phyloP scores from a whole-genome alignment of 2,113 vertebrate genomes.

The Nerophis ophidion region DNA sequence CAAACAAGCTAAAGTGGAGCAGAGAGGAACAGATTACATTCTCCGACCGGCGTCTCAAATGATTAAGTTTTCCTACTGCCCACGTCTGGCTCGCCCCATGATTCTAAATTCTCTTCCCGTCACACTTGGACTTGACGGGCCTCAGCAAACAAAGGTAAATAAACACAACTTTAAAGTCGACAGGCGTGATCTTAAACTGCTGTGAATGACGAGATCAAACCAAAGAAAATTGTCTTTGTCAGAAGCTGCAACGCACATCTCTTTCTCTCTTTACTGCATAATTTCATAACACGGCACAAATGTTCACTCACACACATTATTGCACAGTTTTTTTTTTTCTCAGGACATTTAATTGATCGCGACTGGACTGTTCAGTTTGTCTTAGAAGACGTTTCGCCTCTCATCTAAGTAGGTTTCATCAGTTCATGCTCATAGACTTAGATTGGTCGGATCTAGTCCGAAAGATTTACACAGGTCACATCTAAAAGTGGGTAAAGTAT shows the following conservation, averaged over 20 bases:
- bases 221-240: neutral
- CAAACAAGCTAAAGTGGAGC: slow-evolving; percentile 4
- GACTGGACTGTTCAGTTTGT: neutral
- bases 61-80: neutral
- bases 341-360: neutral
- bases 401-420: no score
- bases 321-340: no score
- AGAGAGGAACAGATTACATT: neutral
- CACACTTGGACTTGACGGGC: slow-evolving; percentile 1
- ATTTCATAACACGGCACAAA: neutral
- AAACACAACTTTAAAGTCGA: neutral
- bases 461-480: no score
- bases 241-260: neutral
- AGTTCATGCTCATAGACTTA: no score
- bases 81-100: neutral
- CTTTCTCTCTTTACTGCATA: neutral
- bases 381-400: no score
- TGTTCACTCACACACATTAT: slow-evolving; percentile 4
- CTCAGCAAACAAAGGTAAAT: neutral
- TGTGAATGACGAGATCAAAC: neutral
- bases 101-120: neutral
- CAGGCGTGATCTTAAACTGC: neutral
- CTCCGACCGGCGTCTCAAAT: neutral
- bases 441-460: no score
- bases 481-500: no score